Base-by-base conservation (phyloP, 1,140 invertebrate species). In the Drosophila willistoni region DNA sequence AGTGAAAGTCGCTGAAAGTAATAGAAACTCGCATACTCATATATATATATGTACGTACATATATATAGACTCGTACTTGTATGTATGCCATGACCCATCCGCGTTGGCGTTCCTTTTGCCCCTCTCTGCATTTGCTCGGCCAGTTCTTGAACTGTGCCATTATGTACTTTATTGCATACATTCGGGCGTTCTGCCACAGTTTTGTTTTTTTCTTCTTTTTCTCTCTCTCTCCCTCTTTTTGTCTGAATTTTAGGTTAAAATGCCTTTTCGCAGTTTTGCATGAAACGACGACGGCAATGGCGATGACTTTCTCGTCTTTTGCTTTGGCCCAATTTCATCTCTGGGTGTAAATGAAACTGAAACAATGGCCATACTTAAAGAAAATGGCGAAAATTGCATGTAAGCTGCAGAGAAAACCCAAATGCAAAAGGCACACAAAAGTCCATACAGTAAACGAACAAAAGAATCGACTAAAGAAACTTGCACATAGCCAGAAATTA, bases 91-190 rank as follows among this genome's bases (percentile, higher is more conserved):
- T 34, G n/a, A 14, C 33, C 64, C 19, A 25, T 36, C 44, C 54
- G 1, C 29, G 6, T n/a, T 36, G 39, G 3, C 39, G 6, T 44
- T 29, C 60, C 60, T 4, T 25, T 25, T 25, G 22, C 7, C 7
- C 25, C 14, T 61, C 12, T 17, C 47, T 68, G 33, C 41, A 61
- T 73, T 63, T 56, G 76, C 47, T 67, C 42, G 75, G 57, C 76
- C 83, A 86, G 73, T 89, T 89, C 79, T 86, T 86, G 83, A 86
- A 86, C 83, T 86, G 64, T 84, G 83, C 83, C 83, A 86, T 86
- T 86, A 89, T 86, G 79, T 87, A 86, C 83, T 86, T 86, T 86
- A 86, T 86, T 87, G 83, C 83, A 86, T 83, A 86, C 83, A 86
- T 89, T 86, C 84, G 79, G 84, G 84, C 80, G 79, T 75, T 68